Evolutionary conservation across 2,888 invertebrate species (phyloP), one percentile per base, ranked within the genome.

Genomic region (Panopea generosa): DNA sequence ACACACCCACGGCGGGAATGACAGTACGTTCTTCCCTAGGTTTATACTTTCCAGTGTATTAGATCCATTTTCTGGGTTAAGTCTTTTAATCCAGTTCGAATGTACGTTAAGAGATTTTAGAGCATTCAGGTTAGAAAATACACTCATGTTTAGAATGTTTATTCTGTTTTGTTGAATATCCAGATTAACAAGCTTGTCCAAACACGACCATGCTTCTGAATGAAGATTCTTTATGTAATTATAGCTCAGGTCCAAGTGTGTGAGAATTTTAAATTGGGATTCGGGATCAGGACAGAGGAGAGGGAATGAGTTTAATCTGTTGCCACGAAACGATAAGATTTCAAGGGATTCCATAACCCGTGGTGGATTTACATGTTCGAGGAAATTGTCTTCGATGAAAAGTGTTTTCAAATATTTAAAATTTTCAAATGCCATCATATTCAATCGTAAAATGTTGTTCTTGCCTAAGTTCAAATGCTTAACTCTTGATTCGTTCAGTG

Each of bases 341-440:
- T 27, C 18, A 26, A 14, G n/a, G 29, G 18, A n/a, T 57, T 24
- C 2, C 20, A 22, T 2, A 33, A 4, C 33, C 11, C 33, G 33
- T 33, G 33, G 11, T 33, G 33, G 11, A 7, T 4, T 16, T 40
- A 52, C 33, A 14, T 40, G 9, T n/a, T 40, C 11, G 24, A 7
- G 1, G 43, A 18, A 27, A 26, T 43, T 26, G 18, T 24, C 26
- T 52, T 63, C 1, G 53, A 38, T 2, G 26, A 26, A 20, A 43
- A 52, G 11, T 63, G 20, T n/a, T 63, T 63, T 40, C 24, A n/a
- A 16, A 7, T 53, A 24, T n/a, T 33, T 53, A n/a, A 63, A 26
- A 11, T 26, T 52, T 27, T 53, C 18, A 7, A 63, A 63, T 1
- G 24, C 14, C 16, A 26, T 14, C n/a, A n/a, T 18, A 11, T 9